A percentile compares a stretch with the other conserved stretches of the same genome.
These are phyloP conservation scores for Calliphora vomitoria DNA, from an alignment of 2,888 invertebrate genomes.

Conservation along the genomic window DNA sequence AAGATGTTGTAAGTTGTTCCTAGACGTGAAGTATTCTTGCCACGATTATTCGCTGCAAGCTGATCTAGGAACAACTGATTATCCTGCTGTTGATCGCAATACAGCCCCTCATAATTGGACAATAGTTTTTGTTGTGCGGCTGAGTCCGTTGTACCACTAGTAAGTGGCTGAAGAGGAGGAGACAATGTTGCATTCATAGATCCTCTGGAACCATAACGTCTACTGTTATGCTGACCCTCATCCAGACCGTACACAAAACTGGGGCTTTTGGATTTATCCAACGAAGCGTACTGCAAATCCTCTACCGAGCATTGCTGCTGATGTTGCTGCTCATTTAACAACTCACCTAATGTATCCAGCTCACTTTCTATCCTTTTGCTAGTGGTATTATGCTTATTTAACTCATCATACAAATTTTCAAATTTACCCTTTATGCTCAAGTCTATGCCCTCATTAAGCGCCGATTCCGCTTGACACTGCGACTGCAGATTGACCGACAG, in stretches of 20 bases:
- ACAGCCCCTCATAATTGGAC: conserved; percentile 8
- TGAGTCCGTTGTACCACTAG: background rate
- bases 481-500: conserved; percentile 2
- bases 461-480: background rate
- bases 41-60: background rate
- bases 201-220: conserved; percentile 24
- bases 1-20: conserved; percentile 38
- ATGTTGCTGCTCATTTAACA: conserved; percentile 47
- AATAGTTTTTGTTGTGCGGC: conserved; percentile 20
- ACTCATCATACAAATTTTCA: conserved; percentile 38
- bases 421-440: conserved; percentile 31
- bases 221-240: conserved; percentile 12
- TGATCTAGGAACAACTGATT: conserved; percentile 7
- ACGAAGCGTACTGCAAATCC: conserved; percentile 31
- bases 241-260: conserved; percentile 27
- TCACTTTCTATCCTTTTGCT: conserved; percentile 46
- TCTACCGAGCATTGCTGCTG: conserved; percentile 33
- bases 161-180: background rate
- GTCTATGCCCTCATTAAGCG: conserved; percentile 9
- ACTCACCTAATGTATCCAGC: conserved; percentile 51
- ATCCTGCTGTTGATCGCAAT: conserved; percentile 4
- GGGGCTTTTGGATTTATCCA: conserved; percentile 46
- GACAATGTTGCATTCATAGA: conserved; percentile 15
- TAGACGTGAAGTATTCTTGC: background rate
- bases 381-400: conserved; percentile 23